These are phyloP conservation scores for Invenusta paracnida DNA, from an alignment of 2,888 invertebrate genomes.

Conservation along the genomic window DNA sequence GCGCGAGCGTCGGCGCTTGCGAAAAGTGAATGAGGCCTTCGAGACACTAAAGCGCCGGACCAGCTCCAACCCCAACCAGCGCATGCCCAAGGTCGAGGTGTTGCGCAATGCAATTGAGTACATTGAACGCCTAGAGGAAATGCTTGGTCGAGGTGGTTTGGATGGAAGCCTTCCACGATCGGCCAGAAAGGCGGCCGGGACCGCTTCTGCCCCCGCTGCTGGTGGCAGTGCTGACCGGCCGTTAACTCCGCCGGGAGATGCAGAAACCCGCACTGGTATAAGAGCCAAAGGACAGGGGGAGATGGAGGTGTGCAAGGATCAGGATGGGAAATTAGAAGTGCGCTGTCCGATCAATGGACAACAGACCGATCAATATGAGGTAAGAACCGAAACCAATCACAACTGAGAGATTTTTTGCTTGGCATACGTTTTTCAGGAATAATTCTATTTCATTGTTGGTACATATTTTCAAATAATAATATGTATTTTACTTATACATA, in stretches of 20 bases:
- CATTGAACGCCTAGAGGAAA: constrained; percentile 69
- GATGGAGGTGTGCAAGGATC: no score
- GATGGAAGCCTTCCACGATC: neutral
- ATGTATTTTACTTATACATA: no score
- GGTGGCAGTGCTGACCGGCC: neutral
- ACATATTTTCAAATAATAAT: no score
- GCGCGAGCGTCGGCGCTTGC: constrained; percentile 79
- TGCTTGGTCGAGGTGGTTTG: constrained; percentile 53
- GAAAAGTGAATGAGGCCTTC: constrained; percentile 98
- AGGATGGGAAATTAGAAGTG: no score
- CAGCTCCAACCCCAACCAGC: constrained; percentile 87
- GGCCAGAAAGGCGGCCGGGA: neutral
- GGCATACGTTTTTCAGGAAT: no score
- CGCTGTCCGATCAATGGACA: no score
- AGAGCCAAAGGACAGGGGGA: no score
- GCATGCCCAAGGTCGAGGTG: constrained; percentile 94
- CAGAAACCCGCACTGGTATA: no score
- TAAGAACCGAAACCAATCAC: no score
- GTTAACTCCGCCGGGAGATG: neutral
- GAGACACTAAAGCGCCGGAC: constrained; percentile 86
- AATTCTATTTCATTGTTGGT: no score
- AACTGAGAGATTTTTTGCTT: no score
- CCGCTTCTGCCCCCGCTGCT: neutral
- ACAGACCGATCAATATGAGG: no score
- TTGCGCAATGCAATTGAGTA: constrained; percentile 93